Evolutionary conservation across 1,140 invertebrate species (phyloP).

Genomic region (Helicoverpa zea): DNA sequence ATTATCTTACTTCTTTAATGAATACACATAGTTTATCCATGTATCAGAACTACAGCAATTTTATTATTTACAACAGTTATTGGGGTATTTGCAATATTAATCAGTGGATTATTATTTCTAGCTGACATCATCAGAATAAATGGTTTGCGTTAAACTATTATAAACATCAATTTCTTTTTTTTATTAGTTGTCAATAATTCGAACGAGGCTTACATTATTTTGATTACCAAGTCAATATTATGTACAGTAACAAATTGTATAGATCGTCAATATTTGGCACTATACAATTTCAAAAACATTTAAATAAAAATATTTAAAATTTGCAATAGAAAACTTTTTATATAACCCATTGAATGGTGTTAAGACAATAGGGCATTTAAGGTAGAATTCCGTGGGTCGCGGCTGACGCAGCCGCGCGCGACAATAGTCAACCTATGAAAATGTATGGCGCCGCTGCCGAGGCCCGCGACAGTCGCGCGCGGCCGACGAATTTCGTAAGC

Average conservation of each 20-base stretch:
- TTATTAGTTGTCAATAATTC: constrained; percentile 10
- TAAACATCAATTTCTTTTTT: not conserved
- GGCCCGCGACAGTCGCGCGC: no score
- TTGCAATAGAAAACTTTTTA: not conserved
- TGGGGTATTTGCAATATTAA: constrained; percentile 2
- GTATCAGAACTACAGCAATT: constrained; percentile 5
- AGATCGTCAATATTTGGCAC: constrained; percentile 56
- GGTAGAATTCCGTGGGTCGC: no score
- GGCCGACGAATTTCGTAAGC: no score
- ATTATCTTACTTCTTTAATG: constrained; percentile 1
- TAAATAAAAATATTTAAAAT: not conserved
- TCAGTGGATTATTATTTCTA: not conserved
- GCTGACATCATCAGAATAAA: not conserved
- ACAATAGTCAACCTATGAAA: no score
- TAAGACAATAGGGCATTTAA: not conserved
- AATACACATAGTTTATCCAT: not conserved
- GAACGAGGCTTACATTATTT: constrained; percentile 13
- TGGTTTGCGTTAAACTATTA: not conserved
- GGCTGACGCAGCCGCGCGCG: no score
- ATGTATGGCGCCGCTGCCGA: no score
- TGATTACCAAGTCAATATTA: constrained; percentile 14
- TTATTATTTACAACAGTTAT: not conserved
- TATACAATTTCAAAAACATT: constrained; percentile 56
- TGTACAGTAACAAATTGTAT: constrained; percentile 55
- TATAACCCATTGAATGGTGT: not conserved